Evolutionary conservation across 2,113 vertebrate genomes (phyloP), one percentile per base, ranked within the genome.

Genomic region (Nannobrachium achirus): DNA sequence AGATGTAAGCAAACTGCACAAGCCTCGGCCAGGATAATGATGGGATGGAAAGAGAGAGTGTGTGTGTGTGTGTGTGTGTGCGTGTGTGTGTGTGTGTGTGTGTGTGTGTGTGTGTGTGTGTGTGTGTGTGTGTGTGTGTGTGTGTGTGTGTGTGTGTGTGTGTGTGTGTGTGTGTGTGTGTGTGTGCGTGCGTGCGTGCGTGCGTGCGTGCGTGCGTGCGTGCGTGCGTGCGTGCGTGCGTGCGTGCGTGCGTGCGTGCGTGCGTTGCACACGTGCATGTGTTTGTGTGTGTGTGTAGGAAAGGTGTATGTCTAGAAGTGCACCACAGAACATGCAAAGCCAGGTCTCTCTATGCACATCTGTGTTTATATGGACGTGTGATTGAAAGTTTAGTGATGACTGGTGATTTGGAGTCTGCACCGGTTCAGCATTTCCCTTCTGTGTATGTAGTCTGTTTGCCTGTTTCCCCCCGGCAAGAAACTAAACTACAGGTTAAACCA

Each of bases 371-470:
- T 61, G 1, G 2, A 45, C 38, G 73, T 75, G 75, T 8, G 45
- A 68, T 63, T 10, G 16, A 15, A 63, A 53, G 48, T 19, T 86
- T 82, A 48, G 56, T 76, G 83, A 84, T 86, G 86, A 87, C 66
- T 18, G 68, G 76, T 79, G 51, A 50, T 44, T 85, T 69, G 48
- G 11, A 2, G 52, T 70, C 53, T 74, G 70, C 71, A 63, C 46
- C 0, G 66, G 20, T 73, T 67, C 59, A 77, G 62, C 15, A 56
- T 87, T 76, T 81, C 78, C 82, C 49, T 65, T 73, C 15, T 44
- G 65, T 4, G 42, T 57, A 53, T 63, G 38, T 56, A 39, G 56
- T 48, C 38, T 58, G 75, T 63, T 75, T 45, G 75, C 33, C 55
- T 69, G 56, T 70, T 61, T 70, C 49, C 57, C 79, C 60, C 69